Conservation (phyloP, 2,113 vertebrate species). For the Perccottus glenii region DNA sequence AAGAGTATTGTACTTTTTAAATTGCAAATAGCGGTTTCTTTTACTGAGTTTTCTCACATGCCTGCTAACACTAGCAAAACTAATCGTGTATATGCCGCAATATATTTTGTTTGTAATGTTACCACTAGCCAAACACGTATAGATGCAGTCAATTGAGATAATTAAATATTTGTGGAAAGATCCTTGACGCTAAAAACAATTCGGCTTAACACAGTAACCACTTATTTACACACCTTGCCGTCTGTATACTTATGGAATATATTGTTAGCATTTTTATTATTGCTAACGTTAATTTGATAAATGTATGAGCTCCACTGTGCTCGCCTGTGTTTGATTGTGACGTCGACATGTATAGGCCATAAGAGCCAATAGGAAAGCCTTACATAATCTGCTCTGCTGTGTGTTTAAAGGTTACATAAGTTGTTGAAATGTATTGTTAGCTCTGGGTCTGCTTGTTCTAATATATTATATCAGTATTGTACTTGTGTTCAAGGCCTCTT, state of each 20-base stretch:
- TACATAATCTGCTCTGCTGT: conserved; percentile 55
- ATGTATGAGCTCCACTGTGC: not conserved
- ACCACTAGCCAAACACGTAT: too few species aligned
- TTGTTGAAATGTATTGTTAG: conserved; percentile 25
- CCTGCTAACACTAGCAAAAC: too few species aligned
- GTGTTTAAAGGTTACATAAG: conserved; percentile 62
- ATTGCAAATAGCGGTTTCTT: not conserved
- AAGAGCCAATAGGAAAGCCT: conserved; percentile 46
- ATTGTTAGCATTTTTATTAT: not conserved
- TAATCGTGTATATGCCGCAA: too few species aligned
- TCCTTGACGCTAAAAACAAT: not conserved
- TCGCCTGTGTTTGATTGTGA: conserved; percentile 34
- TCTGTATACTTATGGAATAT: too few species aligned
- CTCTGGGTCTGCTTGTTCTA: not conserved
- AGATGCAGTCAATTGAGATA: too few species aligned
- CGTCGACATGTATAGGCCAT: conserved; percentile 53
- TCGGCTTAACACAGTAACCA: not conserved
- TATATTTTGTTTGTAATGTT: too few species aligned
- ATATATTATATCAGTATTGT: not conserved
- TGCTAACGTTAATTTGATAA: not conserved
- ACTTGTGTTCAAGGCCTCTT: not conserved
- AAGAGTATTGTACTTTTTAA: too few species aligned
- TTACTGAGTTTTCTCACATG: not conserved
- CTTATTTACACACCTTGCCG: not conserved
- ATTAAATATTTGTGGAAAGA: too few species aligned